These are phyloP conservation scores for Stegodyphus mimosarum DNA, from an alignment of 1,140 invertebrate species.

Conservation along the genomic window DNA sequence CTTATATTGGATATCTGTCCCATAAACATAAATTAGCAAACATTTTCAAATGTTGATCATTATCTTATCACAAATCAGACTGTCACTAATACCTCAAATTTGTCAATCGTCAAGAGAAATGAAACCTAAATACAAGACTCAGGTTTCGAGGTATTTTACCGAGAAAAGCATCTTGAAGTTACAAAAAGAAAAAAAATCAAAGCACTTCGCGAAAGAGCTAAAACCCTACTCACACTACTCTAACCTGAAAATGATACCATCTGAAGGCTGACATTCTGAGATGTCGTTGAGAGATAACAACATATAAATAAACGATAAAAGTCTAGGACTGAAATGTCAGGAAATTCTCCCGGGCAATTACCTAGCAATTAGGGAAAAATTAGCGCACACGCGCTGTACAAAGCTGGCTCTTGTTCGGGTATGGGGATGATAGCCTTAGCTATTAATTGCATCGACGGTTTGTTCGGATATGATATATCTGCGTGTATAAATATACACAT, in stretches of 20 bases:
- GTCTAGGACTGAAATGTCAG: background rate
- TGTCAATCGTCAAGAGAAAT: too few species aligned
- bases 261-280: background rate
- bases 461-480: constrained; percentile 27
- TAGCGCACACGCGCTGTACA: constrained; percentile 29
- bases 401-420: background rate
- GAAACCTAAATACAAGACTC: too few species aligned
- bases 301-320: constrained; percentile 13
- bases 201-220: too few species aligned
- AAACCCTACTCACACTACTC: too few species aligned
- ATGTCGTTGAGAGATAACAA: constrained; percentile 21
- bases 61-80: too few species aligned
- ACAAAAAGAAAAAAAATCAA: too few species aligned
- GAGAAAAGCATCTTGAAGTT: too few species aligned
- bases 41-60: too few species aligned
- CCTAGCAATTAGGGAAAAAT: constrained; percentile 35
- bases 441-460: constrained; percentile 45
- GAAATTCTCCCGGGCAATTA: constrained; percentile 11
- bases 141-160: too few species aligned
- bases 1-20: too few species aligned
- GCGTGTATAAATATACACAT: constrained; percentile 1
- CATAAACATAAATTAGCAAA: too few species aligned
- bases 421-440: background rate
- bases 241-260: background rate
- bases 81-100: too few species aligned